Evolutionary conservation across 2,888 invertebrate genomes (phyloP), one percentile per base, ranked within the genome.

Genomic region (Unio delphinus): DNA sequence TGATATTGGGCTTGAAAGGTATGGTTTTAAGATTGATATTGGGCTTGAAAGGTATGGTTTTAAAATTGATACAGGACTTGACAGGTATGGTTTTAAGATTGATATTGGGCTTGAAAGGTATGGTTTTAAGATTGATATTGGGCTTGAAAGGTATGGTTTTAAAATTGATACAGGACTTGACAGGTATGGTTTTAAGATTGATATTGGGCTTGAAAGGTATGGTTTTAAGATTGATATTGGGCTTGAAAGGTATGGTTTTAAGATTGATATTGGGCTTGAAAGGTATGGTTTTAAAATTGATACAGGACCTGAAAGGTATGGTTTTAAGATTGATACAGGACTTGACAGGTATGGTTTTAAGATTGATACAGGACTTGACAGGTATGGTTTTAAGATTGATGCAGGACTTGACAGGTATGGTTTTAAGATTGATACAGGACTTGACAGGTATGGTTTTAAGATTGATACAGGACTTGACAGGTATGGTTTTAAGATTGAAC

Each of bases 151-250:
- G 83, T 87, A 62, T 54, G 69, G 18, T n/a, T n/a, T n/a, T 72
- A 98, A 98, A 90, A 91, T 99, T 74, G 98, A 98, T 87, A 93
- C n/a, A 34, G 91, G 91, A 20, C 80, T 92, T 30, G 91, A 91
- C 73, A 83, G 90, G 83, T 87, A 63, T 34, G 68, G 20, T 34
- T 6, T 34, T 72, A 98, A 98, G 90, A 91, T 99, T 74, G 98
- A 98, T 87, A 93, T 84, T 30, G 91, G 91, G 18, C 79, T 92
- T 34, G 91, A 91, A 73, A 83, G 90, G 83, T 87, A 63, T 34
- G 68, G 20, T 34, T 6, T 34, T 72, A 98, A 98, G 90, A 91
- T 99, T 74, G 98, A 98, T 87, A 93, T 84, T 30, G 92, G 91
- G 18, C 80, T 92, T 34, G 91, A 91, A 73, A 83, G 90, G 83